Percentiles rank a stretch among this genome's conserved stretches.
Conservation (phyloP, 2,888 invertebrate genomes). For the Vannuccia rotundouncinata region DNA sequence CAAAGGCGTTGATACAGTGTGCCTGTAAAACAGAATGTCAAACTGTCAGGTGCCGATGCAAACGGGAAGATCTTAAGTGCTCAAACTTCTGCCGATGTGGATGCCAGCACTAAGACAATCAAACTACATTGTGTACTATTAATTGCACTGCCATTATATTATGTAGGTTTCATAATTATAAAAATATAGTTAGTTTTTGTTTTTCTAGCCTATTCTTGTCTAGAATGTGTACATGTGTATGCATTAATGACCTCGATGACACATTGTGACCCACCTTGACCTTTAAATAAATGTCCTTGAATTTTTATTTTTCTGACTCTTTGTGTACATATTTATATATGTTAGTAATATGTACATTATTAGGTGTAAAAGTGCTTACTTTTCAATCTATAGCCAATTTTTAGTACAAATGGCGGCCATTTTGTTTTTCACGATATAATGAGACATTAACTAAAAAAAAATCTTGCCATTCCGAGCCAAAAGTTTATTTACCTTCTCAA, state of each 20-base stretch:
- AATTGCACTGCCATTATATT: background rate
- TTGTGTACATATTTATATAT: background rate
- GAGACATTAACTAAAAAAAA: too few relatives aligned
- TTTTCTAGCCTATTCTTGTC: too few relatives aligned
- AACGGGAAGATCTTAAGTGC: constrained; percentile 12
- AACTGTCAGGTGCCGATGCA: constrained; percentile 19
- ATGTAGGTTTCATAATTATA: background rate
- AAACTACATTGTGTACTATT: constrained; percentile 18
- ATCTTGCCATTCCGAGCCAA: background rate
- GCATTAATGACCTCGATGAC: constrained; percentile 15
- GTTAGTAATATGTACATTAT: background rate
- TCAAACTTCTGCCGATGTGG: constrained; percentile 20
- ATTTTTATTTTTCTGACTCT: background rate
- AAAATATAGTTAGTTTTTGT: background rate
- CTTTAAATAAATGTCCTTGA: background rate
- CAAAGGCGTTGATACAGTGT: background rate
- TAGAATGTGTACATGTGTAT: too few relatives aligned
- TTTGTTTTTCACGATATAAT: background rate
- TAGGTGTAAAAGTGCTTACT: background rate
- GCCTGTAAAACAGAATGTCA: background rate
- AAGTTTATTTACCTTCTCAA: background rate
- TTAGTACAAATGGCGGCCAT: too few relatives aligned
- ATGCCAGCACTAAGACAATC: constrained; percentile 11
- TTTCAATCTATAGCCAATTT: too few relatives aligned
- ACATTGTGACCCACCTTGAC: background rate